phyloP scores from a whole-genome alignment of 1,140 invertebrate species.

The Anoplophora glabripennis region DNA sequence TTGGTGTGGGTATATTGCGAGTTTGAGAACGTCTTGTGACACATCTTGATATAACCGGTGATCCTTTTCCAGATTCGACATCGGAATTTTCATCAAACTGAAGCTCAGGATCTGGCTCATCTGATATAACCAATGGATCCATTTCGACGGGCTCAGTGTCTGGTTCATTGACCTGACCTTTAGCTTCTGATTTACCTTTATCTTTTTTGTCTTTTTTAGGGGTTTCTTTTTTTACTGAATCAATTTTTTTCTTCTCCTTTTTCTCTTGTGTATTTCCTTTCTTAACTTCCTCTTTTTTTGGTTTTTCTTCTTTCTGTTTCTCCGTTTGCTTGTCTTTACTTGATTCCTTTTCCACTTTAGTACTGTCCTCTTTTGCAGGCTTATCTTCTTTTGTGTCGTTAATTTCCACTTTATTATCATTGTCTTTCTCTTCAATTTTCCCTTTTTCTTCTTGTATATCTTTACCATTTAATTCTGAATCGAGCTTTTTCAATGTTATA shows the following conservation, averaged over 20 bases:
- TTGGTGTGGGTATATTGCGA: conserved; percentile 45
- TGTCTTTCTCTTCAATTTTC: conserved; percentile 12
- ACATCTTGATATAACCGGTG: conserved; percentile 39
- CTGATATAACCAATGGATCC: conserved; percentile 38
- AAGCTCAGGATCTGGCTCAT: conserved; percentile 44
- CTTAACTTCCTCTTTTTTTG: conserved; percentile 5
- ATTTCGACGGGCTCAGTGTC: conserved; percentile 30
- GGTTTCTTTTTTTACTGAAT: neutral
- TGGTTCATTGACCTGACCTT: neutral
- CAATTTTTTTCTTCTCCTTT: neutral
- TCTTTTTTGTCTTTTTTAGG: neutral
- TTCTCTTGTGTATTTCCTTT: neutral
- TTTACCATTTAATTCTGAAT: conserved; percentile 7
- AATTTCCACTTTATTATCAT: conserved; percentile 3
- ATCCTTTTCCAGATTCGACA: conserved; percentile 40
- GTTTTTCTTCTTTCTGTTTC: conserved; percentile 1
- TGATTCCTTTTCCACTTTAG: conserved; percentile 3
- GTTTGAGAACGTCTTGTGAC: conserved; percentile 43
- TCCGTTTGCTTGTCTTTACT: neutral
- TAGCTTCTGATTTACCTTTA: conserved; percentile 1
- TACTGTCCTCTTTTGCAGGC: neutral
- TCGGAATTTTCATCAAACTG: conserved; percentile 46
- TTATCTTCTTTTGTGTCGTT: conserved; percentile 3
- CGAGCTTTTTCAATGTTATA: conserved; percentile 6
- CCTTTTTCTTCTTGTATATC: conserved; percentile 2